Evolutionary conservation across 2,113 vertebrate species (phyloP).

Genomic region (zebrafish (Danio rerio)): GRCz12tu NC_133178.1:1655001-1655500

Average conservation of each 20-base stretch:
- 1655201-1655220: neutral
- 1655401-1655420: neutral
- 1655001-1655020: neutral
- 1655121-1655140: constrained; percentile 1
- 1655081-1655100: constrained; percentile 22
- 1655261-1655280: neutral
- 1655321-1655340: neutral
- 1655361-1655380: constrained; percentile 26
- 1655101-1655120: neutral
- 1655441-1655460: constrained; percentile 24
- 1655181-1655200: fast-evolving
- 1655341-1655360: constrained; percentile 30
- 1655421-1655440: neutral
- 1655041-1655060: neutral
- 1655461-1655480: constrained; percentile 5
- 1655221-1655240: neutral
- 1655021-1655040: constrained; percentile 26
- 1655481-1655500: neutral
- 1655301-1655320: neutral
- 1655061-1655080: neutral
- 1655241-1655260: constrained; percentile 32
- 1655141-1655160: constrained; percentile 14
- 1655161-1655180: neutral
- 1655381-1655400: constrained; percentile 14
- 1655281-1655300: constrained; percentile 25